Percentiles rank a stretch among this genome's conserved stretches.
These are phyloP conservation scores for Drosophila pseudotakahashii DNA, from an alignment of 2,888 invertebrate genomes.

Conservation along the genomic window DNA sequence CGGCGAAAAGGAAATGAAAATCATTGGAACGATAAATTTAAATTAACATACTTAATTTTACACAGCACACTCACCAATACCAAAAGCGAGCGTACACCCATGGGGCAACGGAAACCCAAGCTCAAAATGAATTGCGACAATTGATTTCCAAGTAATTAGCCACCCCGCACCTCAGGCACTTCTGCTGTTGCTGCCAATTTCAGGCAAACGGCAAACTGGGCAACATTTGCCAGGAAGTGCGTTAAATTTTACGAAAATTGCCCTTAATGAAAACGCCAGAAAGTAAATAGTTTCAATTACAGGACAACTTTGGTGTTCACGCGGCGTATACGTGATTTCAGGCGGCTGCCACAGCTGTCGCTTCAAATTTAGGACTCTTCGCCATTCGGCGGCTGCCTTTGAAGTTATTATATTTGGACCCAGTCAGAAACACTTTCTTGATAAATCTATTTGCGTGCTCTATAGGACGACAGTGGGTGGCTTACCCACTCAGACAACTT, in stretches of 20 bases:
- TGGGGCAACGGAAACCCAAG: slow-evolving; percentile 21
- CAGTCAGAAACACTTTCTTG: slow-evolving; percentile 31
- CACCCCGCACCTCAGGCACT: slow-evolving; percentile 29
- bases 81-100: background rate
- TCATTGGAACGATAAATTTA: slow-evolving; percentile 75
- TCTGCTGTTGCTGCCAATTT: slow-evolving; percentile 13
- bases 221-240: slow-evolving; percentile 73
- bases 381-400: slow-evolving; percentile 17
- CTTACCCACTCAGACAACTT: slow-evolving; percentile 42
- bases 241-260: slow-evolving; percentile 73
- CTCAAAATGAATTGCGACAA: slow-evolving; percentile 74
- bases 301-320: slow-evolving; percentile 43
- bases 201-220: slow-evolving; percentile 26
- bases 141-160: slow-evolving; percentile 78
- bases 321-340: slow-evolving; percentile 65
- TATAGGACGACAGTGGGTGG: background rate
- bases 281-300: slow-evolving; percentile 77
- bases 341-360: slow-evolving; percentile 27
- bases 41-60: slow-evolving; percentile 79
- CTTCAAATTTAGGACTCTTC: slow-evolving; percentile 1
- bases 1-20: slow-evolving; percentile 55
- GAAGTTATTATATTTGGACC: slow-evolving; percentile 38
- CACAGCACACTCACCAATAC: slow-evolving; percentile 23
- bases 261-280: slow-evolving; percentile 71
- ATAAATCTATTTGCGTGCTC: slow-evolving; percentile 49